phyloP scores from a whole-genome alignment of 2,113 vertebrate genomes.

The Leucopsar rothschildi region DNA sequence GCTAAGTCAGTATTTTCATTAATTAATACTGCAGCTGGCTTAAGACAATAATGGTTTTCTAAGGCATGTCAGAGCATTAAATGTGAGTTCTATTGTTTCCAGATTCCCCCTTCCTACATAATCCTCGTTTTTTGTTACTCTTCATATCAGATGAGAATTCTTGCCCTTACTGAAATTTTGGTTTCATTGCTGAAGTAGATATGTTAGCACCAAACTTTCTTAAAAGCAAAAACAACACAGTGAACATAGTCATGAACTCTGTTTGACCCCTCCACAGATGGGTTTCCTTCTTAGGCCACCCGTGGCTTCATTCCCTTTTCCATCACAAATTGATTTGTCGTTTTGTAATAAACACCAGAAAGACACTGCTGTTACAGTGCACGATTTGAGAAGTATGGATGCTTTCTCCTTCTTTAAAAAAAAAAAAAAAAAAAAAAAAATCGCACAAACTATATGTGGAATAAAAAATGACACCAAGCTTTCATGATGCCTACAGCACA shows the following conservation, averaged over 20 bases:
- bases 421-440: neutral
- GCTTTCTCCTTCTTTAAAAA: neutral
- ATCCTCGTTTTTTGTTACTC: neutral
- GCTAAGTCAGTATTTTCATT: neutral
- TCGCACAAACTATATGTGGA: fast-evolving
- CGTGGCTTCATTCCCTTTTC: neutral
- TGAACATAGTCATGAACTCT: neutral
- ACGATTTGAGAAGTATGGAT: neutral
- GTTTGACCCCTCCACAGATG: neutral
- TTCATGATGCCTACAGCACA: neutral
- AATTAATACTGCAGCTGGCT: neutral
- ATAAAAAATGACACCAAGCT: neutral
- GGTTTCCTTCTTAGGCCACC: neutral
- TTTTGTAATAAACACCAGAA: neutral
- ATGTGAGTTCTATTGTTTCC: neutral
- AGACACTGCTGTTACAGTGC: neutral
- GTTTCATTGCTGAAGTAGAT: neutral
- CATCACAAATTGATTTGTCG: neutral
- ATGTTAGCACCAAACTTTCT: neutral
- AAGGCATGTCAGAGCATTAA: neutral
- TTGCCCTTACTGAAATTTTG: neutral
- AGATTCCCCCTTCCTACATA: neutral
- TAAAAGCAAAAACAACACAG: neutral
- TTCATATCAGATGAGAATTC: neutral
- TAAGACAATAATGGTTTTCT: neutral